These are phyloP conservation scores for Fundulus diaphanus DNA, from an alignment of 2,797 vertebrate species.

Conservation along the genomic window DNA sequence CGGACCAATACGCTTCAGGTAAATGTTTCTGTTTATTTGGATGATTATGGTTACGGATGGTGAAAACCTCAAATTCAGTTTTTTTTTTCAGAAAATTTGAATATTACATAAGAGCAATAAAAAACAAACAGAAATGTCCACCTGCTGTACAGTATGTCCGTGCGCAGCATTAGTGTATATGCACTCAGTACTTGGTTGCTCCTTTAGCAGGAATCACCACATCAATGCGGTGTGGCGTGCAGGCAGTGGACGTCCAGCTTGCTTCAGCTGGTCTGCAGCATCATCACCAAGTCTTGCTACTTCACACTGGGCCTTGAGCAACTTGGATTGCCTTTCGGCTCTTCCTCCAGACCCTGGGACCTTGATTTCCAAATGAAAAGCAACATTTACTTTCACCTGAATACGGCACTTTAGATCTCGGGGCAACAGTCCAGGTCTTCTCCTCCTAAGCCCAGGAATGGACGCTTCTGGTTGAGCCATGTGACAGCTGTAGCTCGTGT, in stretches of 20 bases:
- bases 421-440: background rate
- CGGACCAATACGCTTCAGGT: background rate
- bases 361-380: background rate
- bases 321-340: background rate
- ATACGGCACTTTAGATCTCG: background rate
- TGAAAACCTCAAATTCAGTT: background rate
- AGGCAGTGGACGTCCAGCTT: background rate
- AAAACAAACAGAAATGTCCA: background rate
- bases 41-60: background rate
- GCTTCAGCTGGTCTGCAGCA: background rate
- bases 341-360: background rate
- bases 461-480: background rate
- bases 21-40: background rate
- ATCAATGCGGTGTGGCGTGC: background rate
- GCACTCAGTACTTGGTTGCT: background rate
- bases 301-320: background rate
- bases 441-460: background rate
- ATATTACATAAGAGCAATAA: background rate
- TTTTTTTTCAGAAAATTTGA: background rate
- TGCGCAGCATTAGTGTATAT: background rate
- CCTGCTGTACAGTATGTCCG: background rate
- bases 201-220: background rate
- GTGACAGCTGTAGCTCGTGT: background rate
- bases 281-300: background rate
- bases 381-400: background rate